phyloP scores from a whole-genome alignment of 2,113 vertebrate species.

The Ctenodactylus gundi region DNA sequence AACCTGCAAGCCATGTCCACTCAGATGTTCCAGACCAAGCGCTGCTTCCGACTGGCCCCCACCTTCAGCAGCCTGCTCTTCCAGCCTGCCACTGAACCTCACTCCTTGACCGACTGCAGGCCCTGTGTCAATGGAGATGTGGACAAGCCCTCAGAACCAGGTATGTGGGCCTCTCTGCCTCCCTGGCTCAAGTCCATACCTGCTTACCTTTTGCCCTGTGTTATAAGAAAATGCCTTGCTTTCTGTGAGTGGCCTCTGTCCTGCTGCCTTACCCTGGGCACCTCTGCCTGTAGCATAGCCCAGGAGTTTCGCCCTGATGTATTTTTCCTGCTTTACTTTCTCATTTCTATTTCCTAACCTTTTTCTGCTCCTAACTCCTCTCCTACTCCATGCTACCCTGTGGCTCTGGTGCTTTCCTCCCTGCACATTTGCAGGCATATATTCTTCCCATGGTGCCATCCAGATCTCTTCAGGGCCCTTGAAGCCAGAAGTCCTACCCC shows the following conservation, averaged over 20 bases:
- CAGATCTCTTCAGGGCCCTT: neutral
- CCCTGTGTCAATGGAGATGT: constrained; percentile 84
- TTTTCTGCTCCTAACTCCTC: neutral
- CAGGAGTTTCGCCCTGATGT: neutral
- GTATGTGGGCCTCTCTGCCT: constrained; percentile 76
- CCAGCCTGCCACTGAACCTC: constrained; percentile 80
- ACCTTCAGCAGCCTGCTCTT: constrained; percentile 96
- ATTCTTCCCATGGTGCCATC: neutral
- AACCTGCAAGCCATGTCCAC: constrained; percentile 98
- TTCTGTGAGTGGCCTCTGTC: fast-evolving
- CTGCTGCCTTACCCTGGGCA: neutral
- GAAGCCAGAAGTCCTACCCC: neutral
- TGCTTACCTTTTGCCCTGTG: no score
- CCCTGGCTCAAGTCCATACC: fast-evolving
- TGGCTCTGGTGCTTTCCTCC: neutral
- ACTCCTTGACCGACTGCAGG: constrained; percentile 54
- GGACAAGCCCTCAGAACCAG: constrained; percentile 87
- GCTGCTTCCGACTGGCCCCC: constrained; percentile 96
- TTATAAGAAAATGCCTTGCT: neutral
- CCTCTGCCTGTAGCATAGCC: neutral
- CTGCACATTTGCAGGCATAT: neutral
- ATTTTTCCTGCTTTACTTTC: neutral
- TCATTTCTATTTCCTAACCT: neutral
- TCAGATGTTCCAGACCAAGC: constrained; percentile 96
- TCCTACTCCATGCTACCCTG: neutral